Percentiles rank a stretch among this genome's conserved stretches.
These are phyloP conservation scores for Drosophila mimetica DNA, from an alignment of 2,888 invertebrate genomes.

Conservation along the genomic window DNA sequence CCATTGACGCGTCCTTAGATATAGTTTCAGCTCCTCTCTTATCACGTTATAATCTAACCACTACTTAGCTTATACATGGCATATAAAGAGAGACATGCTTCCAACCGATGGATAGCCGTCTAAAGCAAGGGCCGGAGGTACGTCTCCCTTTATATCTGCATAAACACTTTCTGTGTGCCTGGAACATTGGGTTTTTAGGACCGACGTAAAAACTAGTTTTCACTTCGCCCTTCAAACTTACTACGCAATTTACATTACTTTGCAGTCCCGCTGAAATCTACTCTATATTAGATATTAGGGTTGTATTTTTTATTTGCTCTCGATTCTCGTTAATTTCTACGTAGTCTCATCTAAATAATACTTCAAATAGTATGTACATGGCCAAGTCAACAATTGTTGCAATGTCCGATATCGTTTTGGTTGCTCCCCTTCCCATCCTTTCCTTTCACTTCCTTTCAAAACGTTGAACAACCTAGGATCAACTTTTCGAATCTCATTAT, in stretches of 20 bases:
- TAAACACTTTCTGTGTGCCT: background rate
- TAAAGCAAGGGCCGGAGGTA: background rate
- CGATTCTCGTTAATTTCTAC: constrained; percentile 34
- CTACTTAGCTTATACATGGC: constrained; percentile 21
- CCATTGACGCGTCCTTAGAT: constrained; percentile 3
- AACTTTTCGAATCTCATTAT: constrained; percentile 12
- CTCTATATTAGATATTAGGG: background rate
- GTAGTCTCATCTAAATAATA: constrained; percentile 66
- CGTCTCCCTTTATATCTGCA: constrained; percentile 4
- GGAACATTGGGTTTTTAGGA: constrained; percentile 12
- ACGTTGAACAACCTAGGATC: constrained; percentile 40
- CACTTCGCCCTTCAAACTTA: constrained; percentile 8
- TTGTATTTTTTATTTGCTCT: constrained; percentile 5
- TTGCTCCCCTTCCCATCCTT: background rate
- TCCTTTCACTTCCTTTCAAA: background rate
- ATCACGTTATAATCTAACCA: constrained; percentile 24
- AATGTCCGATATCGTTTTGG: constrained; percentile 11
- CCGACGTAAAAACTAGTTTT: background rate
- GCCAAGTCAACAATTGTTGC: constrained; percentile 38
- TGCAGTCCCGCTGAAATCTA: constrained; percentile 4
- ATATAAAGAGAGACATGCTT: constrained; percentile 3
- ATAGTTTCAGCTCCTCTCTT: constrained; percentile 15
- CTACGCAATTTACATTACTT: constrained; percentile 17
- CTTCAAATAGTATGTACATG: constrained; percentile 73
- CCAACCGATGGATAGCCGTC: background rate